These are phyloP conservation scores for Drosophila prosaltans DNA, from an alignment of 1,140 invertebrate species.

Conservation along the genomic window DNA sequence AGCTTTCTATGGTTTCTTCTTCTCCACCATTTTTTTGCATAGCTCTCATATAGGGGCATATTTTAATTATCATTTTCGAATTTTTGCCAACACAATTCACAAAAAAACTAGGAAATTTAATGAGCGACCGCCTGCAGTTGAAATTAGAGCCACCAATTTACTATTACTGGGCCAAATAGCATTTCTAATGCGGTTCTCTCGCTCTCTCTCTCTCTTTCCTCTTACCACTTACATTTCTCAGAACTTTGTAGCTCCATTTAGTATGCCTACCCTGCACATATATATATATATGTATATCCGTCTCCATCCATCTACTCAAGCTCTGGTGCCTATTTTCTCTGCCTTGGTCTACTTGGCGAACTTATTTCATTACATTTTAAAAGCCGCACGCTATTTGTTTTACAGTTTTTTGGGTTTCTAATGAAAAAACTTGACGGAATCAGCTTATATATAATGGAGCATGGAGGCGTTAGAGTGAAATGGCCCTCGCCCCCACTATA, in stretches of 20 bases:
- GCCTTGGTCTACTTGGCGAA: slow-evolving; percentile 11
- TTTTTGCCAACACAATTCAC: slow-evolving; percentile 1
- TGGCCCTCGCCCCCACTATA: not conserved
- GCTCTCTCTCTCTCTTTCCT: not conserved
- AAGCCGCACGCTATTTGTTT: slow-evolving; percentile 24
- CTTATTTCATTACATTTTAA: slow-evolving; percentile 28
- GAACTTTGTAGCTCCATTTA: not conserved
- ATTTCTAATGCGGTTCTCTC: not conserved
- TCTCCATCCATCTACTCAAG: not conserved
- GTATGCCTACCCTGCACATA: not conserved
- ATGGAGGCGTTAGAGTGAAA: too few species aligned
- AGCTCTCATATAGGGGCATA: not conserved
- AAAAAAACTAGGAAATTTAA: slow-evolving; percentile 23
- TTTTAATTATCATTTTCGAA: slow-evolving; percentile 25
- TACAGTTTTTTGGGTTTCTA: slow-evolving; percentile 17
- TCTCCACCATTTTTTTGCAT: too few species aligned
- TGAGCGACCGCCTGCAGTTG: slow-evolving; percentile 14
- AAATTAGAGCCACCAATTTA: slow-evolving; percentile 26
- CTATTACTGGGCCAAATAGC: not conserved
- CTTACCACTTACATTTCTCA: not conserved
- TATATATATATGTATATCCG: not conserved
- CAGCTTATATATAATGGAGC: not conserved
- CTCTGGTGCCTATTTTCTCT: not conserved
- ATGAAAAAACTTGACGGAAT: slow-evolving; percentile 18
- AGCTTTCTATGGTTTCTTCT: too few species aligned